phyloP scores from a whole-genome alignment of 2,888 invertebrate species.

The Polydrusus pterygomalis region DNA sequence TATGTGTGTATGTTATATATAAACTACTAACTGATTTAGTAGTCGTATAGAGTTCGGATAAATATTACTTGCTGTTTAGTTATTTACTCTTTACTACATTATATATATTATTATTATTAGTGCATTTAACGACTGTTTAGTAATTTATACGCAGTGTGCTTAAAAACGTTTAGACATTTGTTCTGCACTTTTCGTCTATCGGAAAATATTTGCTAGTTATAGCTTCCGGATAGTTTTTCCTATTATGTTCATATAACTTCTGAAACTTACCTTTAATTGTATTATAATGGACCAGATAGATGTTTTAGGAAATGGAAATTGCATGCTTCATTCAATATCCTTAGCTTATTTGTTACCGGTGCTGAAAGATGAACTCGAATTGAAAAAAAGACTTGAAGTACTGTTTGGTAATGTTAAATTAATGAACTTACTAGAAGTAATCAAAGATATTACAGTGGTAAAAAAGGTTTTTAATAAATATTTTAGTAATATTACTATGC shows the following conservation, averaged over 20 bases:
- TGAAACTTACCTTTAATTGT: background rate
- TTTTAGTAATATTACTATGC: conserved; percentile 5
- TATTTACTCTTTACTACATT: background rate
- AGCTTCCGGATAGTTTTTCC: too few relatives aligned
- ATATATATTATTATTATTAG: background rate
- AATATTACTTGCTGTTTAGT: too few relatives aligned
- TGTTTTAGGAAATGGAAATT: conserved; percentile 22
- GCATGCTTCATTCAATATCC: conserved; percentile 19
- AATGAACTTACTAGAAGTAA: background rate
- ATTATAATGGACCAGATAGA: conserved; percentile 23
- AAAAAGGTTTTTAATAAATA: background rate
- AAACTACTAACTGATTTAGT: too few relatives aligned
- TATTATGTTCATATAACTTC: background rate
- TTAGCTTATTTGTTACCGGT: conserved; percentile 23
- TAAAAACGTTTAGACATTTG: too few relatives aligned
- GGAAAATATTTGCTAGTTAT: too few relatives aligned
- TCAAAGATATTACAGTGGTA: background rate
- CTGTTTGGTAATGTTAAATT: background rate
- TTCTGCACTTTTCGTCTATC: too few relatives aligned
- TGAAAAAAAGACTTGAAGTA: background rate
- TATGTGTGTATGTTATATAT: background rate
- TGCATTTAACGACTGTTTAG: background rate
- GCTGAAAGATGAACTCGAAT: background rate
- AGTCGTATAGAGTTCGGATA: too few relatives aligned
- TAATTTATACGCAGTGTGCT: too few relatives aligned